A percentile compares a stretch with the other conserved stretches of the same genome.
Conservation (phyloP, 2,888 invertebrate genomes). For the Disparrhopalites patrizii region DNA sequence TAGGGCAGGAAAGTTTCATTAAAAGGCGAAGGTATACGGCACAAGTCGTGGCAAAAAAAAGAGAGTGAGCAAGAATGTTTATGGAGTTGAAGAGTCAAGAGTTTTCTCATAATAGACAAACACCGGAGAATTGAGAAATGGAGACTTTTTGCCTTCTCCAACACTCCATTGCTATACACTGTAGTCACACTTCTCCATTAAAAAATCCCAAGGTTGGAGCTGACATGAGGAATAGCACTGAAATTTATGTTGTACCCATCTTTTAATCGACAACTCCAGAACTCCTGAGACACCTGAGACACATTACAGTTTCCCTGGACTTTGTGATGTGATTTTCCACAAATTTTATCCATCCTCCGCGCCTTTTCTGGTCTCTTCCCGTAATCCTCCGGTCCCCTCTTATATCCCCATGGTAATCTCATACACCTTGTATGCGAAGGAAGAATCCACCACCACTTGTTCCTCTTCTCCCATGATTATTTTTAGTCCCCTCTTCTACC, state of each 20-base stretch:
- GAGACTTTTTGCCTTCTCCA: too few relatives aligned
- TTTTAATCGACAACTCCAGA: conserved; percentile 20
- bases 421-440: too few relatives aligned
- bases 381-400: too few relatives aligned
- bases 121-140: too few relatives aligned
- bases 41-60: conserved; percentile 4
- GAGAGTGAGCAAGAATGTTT: conserved; percentile 18
- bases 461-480: too few relatives aligned
- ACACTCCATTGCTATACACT: neutral
- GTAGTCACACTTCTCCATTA: neutral
- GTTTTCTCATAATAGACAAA: conserved; percentile 22
- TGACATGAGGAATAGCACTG: neutral
- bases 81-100: conserved; percentile 25
- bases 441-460: neutral
- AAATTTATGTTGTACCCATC: conserved; percentile 28
- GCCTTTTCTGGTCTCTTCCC: neutral
- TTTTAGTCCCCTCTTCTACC: too few relatives aligned
- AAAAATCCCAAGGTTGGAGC: neutral
- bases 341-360: neutral
- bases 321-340: conserved; percentile 13
- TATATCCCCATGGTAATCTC: too few relatives aligned
- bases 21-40: neutral
- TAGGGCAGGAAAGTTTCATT: conserved; percentile 11
- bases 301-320: conserved; percentile 16
- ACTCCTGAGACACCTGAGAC: conserved; percentile 28